Evolutionary conservation across 2,113 vertebrate genomes (phyloP).

Genomic region (Otolemur garnettii): DNA sequence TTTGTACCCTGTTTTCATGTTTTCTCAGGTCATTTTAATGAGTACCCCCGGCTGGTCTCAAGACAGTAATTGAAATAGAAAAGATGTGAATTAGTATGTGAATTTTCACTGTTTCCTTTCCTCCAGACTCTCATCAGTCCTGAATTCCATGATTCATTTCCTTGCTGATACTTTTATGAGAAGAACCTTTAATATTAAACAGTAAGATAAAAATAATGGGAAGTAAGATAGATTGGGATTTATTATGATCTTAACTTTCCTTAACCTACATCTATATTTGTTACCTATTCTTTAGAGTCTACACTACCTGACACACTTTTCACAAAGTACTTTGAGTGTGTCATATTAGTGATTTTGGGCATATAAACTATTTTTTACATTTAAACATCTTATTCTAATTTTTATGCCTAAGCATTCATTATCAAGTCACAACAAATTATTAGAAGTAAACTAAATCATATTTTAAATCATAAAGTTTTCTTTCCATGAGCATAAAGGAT

Average conservation of each 20-base stretch:
- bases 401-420: neutral
- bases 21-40: neutral
- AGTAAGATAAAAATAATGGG: slow-evolving; percentile 60
- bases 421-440: slow-evolving; percentile 8
- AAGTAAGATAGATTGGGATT: slow-evolving; percentile 1
- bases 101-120: neutral
- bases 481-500: neutral
- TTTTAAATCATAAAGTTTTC: neutral
- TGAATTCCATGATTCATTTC: slow-evolving; percentile 50
- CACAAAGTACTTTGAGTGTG: neutral
- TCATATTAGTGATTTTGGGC: neutral
- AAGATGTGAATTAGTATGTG: neutral
- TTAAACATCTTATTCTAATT: neutral
- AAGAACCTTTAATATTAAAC: slow-evolving; percentile 7
- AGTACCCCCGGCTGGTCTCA: neutral
- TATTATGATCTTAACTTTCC: slow-evolving; percentile 59
- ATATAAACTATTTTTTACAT: slow-evolving; percentile 19
- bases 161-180: slow-evolving; percentile 54
- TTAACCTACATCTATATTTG: slow-evolving; percentile 1
- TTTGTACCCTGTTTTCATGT: neutral
- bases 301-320: slow-evolving; percentile 15
- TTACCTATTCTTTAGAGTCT: neutral
- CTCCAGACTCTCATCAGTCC: slow-evolving; percentile 2
- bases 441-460: neutral
- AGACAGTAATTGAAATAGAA: slow-evolving; percentile 27